A percentile compares a stretch with the other conserved stretches of the same genome.
Evolutionary conservation across 2,113 vertebrate species (phyloP).

Genomic region (Rana temporaria): DNA sequence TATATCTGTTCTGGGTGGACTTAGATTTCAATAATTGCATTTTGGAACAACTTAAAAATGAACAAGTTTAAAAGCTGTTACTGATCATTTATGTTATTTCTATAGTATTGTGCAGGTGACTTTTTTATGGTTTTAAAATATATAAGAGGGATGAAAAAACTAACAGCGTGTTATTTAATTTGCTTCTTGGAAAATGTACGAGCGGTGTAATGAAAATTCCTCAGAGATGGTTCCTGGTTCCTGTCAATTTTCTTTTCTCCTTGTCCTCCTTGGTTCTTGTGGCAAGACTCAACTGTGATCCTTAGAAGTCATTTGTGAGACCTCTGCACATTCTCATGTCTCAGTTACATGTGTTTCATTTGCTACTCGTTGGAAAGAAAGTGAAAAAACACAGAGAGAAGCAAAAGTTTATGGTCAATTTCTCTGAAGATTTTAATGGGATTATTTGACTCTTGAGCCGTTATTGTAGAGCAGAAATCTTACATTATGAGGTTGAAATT

Average conservation of each 20-base stretch:
- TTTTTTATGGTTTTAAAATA: constrained; percentile 34
- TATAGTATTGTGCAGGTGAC: neutral
- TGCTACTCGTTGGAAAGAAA: constrained; percentile 44
- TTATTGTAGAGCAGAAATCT: neutral
- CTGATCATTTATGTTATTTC: no score
- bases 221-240: constrained; percentile 31
- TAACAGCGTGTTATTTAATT: constrained; percentile 4
- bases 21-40: no score
- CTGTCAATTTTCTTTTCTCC: constrained; percentile 30
- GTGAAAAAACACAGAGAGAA: constrained; percentile 24
- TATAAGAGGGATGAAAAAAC: constrained; percentile 28
- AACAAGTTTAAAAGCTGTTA: neutral
- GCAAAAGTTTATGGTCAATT: constrained; percentile 40
- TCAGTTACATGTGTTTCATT: constrained; percentile 51
- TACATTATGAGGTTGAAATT: neutral
- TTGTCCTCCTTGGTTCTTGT: constrained; percentile 11
- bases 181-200: constrained; percentile 18
- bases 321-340: constrained; percentile 49
- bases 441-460: constrained; percentile 23
- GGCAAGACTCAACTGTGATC: constrained; percentile 16
- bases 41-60: neutral
- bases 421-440: constrained; percentile 34
- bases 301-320: constrained; percentile 27
- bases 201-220: constrained; percentile 43
- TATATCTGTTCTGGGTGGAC: no score